Conservation (phyloP, 2,797 vertebrate species). For the Scolopax bukidnonensis region DNA sequence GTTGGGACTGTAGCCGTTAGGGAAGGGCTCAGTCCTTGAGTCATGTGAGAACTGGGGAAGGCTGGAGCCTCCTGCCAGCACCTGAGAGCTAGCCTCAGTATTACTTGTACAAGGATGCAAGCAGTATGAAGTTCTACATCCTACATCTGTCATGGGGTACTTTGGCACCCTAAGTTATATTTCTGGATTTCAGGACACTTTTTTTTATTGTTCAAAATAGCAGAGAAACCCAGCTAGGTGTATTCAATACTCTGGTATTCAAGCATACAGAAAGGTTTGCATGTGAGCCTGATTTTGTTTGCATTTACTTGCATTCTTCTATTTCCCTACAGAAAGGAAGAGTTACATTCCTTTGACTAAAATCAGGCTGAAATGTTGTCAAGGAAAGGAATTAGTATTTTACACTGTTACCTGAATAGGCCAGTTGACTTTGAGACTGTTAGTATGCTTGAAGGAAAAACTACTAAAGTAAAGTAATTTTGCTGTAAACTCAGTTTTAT, state of each 20-base stretch:
- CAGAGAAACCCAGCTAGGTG: neutral
- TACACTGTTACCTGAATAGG: neutral
- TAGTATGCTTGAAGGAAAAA: neutral
- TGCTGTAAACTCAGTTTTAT: neutral
- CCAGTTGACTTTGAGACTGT: neutral
- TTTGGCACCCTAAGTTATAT: neutral
- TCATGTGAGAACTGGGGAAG: rapidly evolving
- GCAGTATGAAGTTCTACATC: neutral
- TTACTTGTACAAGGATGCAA: neutral
- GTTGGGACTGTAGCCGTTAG: neutral
- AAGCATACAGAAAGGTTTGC: neutral
- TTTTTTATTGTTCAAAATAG: neutral
- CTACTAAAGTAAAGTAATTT: neutral
- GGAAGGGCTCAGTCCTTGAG: neutral
- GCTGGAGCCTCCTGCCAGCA: neutral
- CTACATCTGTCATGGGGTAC: rapidly evolving
- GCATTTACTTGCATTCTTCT: neutral
- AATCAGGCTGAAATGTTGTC: neutral
- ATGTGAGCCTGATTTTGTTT: neutral
- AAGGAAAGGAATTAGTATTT: neutral
- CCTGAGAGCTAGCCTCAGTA: neutral
- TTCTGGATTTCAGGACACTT: neutral
- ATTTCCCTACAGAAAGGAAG: neutral
- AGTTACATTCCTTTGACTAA: neutral
- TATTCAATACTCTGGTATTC: neutral